These are phyloP conservation scores for Mythimna impura DNA, from an alignment of 2,888 invertebrate species.

Conservation along the genomic window DNA sequence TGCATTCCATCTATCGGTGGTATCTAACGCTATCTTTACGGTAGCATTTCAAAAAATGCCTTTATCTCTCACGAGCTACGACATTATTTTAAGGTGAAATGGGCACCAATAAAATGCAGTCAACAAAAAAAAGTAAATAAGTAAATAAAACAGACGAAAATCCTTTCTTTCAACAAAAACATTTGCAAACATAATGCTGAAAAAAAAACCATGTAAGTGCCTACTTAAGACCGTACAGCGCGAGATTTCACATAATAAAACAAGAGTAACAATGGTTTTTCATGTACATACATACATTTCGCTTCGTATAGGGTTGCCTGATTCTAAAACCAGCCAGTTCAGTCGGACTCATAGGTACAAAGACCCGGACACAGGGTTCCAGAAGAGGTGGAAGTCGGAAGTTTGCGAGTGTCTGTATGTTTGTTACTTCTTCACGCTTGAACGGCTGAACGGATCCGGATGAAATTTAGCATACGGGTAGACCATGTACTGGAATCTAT, in stretches of 20 bases:
- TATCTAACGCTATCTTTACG: too few relatives aligned
- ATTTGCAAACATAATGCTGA: conserved; percentile 17
- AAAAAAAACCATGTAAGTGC: conserved; percentile 5
- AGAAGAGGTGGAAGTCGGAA: not conserved
- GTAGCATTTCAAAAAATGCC: not conserved
- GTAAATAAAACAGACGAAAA: too few relatives aligned
- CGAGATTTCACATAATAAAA: conserved; percentile 62
- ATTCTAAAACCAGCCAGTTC: not conserved
- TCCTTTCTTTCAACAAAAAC: not conserved
- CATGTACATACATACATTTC: conserved; percentile 28
- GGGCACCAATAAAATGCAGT: not conserved
- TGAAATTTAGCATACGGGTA: too few relatives aligned
- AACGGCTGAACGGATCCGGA: too few relatives aligned
- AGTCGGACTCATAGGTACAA: not conserved
- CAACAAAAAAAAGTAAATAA: not conserved
- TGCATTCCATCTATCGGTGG: too few relatives aligned
- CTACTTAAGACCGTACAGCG: conserved; percentile 9
- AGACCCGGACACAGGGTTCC: not conserved
- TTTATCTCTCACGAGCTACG: not conserved
- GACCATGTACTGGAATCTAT: too few relatives aligned
- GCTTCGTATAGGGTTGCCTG: conserved; percentile 3
- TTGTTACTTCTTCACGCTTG: too few relatives aligned
- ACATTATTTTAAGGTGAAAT: not conserved
- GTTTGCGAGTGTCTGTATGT: too few relatives aligned
- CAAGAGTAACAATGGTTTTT: conserved; percentile 65